Percentiles rank a stretch among this genome's conserved stretches.
Conservation (phyloP, 2,113 vertebrate species). For the Sylvia atricapilla region DNA sequence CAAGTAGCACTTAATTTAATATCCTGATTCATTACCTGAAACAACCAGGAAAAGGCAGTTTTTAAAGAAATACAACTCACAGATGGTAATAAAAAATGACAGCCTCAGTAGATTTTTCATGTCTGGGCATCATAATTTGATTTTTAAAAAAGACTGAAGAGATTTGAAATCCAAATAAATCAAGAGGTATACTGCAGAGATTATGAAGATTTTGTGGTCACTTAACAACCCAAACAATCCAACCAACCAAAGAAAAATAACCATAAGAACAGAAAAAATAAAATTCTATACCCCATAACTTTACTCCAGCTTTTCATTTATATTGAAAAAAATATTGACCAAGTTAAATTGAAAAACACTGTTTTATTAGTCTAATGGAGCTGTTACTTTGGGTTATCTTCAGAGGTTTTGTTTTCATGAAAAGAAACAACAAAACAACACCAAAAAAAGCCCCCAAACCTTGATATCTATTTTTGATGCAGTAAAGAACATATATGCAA, state of each 20-base stretch:
- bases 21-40: conserved; percentile 2
- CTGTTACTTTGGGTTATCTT: background rate
- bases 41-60: background rate
- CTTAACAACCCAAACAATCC: background rate
- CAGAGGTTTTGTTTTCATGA: background rate
- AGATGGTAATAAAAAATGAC: background rate
- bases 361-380: background rate
- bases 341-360: background rate
- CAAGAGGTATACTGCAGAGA: background rate
- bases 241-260: background rate
- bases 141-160: background rate
- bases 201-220: background rate
- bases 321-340: background rate
- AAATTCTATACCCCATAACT: background rate
- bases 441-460: background rate
- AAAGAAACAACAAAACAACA: background rate
- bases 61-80: background rate
- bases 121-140: background rate
- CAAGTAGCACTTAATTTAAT: background rate
- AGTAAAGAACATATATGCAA: background rate
- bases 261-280: background rate
- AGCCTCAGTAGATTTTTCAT: background rate
- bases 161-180: background rate
- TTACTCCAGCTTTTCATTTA: background rate
- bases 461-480: background rate